Percentiles rank a stretch among this genome's conserved stretches.
These are phyloP conservation scores for Limnephilus rhombicus DNA, from an alignment of 2,888 invertebrate genomes.

Conservation along the genomic window DNA sequence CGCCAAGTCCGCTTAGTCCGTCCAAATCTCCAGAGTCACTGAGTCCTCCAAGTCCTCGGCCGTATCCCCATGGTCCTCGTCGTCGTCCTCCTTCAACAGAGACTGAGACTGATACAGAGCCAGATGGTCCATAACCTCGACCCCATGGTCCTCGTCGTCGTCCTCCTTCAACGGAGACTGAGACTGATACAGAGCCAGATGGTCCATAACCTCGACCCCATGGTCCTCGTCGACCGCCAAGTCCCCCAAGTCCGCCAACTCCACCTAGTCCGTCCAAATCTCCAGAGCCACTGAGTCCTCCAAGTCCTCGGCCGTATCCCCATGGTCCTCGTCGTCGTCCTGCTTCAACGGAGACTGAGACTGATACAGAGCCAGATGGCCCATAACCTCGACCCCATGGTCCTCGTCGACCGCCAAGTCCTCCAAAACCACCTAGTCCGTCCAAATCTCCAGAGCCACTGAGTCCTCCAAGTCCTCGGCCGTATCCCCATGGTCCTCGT, in stretches of 20 bases:
- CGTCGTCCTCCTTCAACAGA: too few species aligned
- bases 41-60: conserved; percentile 20
- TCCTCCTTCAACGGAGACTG: conserved; percentile 36
- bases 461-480: conserved; percentile 17
- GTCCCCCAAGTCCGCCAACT: too few species aligned
- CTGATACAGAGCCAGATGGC: conserved; percentile 26
- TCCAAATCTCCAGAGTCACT: background rate
- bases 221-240: too few species aligned
- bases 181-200: background rate
- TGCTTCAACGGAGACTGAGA: conserved; percentile 44
- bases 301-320: too few species aligned
- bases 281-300: too few species aligned
- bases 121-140: background rate
- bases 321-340: conserved; percentile 42
- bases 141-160: conserved; percentile 36
- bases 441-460: background rate
- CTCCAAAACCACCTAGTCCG: background rate
- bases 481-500: conserved; percentile 27
- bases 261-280: too few species aligned
- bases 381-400: background rate
- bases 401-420: conserved; percentile 35
- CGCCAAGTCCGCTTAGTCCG: too few species aligned
- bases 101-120: too few species aligned
- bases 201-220: too few species aligned
- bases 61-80: background rate